These are phyloP conservation scores for Aethes cnicana DNA, from an alignment of 2,888 invertebrate species.

Conservation along the genomic window DNA sequence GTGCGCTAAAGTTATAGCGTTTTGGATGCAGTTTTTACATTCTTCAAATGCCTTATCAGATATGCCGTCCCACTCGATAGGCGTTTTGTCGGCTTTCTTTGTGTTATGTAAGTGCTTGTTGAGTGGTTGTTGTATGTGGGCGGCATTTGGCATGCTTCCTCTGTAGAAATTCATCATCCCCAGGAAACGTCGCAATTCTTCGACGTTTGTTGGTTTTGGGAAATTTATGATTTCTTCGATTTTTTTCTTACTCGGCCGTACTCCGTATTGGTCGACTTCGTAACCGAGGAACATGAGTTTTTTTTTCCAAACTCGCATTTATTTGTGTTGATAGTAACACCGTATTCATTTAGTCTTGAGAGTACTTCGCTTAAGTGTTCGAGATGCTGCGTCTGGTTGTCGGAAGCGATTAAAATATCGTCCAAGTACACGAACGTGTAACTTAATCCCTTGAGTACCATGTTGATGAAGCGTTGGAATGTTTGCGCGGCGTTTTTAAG, in stretches of 20 bases:
- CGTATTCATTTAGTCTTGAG: neutral
- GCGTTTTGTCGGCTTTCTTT: neutral
- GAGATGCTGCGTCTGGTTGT: neutral
- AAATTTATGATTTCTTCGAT: constrained; percentile 32
- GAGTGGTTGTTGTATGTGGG: constrained; percentile 39
- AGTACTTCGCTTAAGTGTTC: neutral
- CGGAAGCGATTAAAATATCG: neutral
- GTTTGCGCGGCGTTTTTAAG: neutral
- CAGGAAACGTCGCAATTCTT: constrained; percentile 28
- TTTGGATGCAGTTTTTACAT: neutral
- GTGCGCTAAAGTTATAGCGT: constrained; percentile 29
- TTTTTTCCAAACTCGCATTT: constrained; percentile 39
- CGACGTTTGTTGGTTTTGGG: constrained; percentile 27
- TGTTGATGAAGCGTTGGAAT: neutral
- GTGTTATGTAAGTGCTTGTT: constrained; percentile 7
- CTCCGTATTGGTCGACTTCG: constrained; percentile 31
- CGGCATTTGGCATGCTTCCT: constrained; percentile 42
- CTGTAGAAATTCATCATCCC: constrained; percentile 39
- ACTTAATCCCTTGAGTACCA: too few relatives aligned
- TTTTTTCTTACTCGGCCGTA: constrained; percentile 38
- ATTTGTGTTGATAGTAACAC: neutral
- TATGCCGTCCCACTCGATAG: constrained; percentile 21
- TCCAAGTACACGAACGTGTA: neutral
- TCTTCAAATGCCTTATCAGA: neutral
- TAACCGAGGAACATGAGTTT: constrained; percentile 38